Percentiles rank a stretch among this genome's conserved stretches.
Evolutionary conservation across 2,797 vertebrate genomes (phyloP).

Genomic region (Pangasius larnaudii): DNA sequence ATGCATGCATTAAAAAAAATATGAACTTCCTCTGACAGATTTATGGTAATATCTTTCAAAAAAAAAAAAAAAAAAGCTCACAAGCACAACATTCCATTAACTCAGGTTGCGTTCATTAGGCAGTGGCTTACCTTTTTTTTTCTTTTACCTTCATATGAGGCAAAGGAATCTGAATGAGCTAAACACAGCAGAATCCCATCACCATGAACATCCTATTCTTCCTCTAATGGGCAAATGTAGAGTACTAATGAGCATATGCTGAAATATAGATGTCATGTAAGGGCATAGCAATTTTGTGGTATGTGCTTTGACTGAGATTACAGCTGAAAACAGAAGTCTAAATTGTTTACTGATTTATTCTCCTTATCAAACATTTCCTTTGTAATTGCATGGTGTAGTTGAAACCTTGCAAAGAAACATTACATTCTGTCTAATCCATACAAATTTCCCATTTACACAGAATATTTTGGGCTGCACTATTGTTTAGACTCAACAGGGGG

Average conservation of each 20-base stretch:
- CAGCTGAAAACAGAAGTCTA: not conserved
- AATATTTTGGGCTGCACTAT: constrained; percentile 29
- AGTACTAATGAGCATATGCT: not conserved
- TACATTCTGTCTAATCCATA: not conserved
- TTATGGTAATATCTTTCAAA: constrained; percentile 24
- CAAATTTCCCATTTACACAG: not conserved
- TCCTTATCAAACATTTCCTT: constrained; percentile 3
- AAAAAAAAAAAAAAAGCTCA: not conserved
- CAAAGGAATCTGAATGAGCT: constrained; percentile 20
- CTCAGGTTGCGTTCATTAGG: constrained; percentile 20
- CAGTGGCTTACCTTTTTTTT: not conserved
- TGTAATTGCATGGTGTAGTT: not conserved
- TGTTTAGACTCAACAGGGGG: constrained; percentile 40
- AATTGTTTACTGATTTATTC: not conserved
- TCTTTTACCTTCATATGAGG: not conserved
- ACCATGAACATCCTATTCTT: not conserved
- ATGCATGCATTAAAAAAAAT: constrained; percentile 9
- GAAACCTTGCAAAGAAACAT: not conserved
- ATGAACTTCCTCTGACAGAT: constrained; percentile 29
- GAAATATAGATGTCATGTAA: not conserved
- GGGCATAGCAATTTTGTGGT: not conserved
- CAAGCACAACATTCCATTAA: constrained; percentile 16
- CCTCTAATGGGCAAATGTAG: not conserved
- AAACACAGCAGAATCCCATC: constrained; percentile 2
- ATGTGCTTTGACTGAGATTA: constrained; percentile 19